Percentiles rank a stretch among this genome's conserved stretches.
Evolutionary conservation across 2,888 invertebrate species (phyloP).

Genomic region (Eubasilissa splendida): DNA sequence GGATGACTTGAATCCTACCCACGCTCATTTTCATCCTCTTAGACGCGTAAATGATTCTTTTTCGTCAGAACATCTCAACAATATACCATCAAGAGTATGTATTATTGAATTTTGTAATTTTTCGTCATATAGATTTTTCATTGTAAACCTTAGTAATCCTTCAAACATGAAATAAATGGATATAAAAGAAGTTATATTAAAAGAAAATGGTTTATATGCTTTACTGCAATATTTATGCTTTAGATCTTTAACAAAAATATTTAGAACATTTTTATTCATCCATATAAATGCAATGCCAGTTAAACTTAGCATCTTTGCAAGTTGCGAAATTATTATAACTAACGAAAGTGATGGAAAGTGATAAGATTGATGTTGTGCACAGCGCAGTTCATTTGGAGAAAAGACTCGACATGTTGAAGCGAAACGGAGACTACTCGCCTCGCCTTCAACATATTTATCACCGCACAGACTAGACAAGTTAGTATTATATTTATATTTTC

Average conservation of each 20-base stretch:
- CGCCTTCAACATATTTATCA: conserved; percentile 56
- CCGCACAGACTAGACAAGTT: conserved; percentile 54
- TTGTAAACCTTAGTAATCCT: too few species aligned
- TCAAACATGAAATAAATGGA: too few species aligned
- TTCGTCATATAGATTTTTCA: not conserved
- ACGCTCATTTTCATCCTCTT: conserved; percentile 67
- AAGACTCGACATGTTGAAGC: conserved; percentile 44
- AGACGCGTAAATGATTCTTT: conserved; percentile 67
- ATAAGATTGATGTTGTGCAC: too few species aligned
- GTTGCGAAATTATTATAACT: too few species aligned
- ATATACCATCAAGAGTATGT: conserved; percentile 69
- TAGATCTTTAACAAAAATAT: too few species aligned
- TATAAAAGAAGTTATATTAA: too few species aligned
- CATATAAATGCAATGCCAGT: too few species aligned
- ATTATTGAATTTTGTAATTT: conserved; percentile 24
- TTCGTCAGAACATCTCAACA: conserved; percentile 71
- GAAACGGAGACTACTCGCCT: conserved; percentile 44
- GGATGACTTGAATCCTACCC: conserved; percentile 61
- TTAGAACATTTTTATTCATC: too few species aligned
- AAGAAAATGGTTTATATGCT: too few species aligned
- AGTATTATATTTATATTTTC: conserved; percentile 20
- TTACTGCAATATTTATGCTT: too few species aligned
- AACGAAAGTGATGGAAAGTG: too few species aligned
- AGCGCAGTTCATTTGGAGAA: not conserved
- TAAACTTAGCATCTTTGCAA: too few species aligned